These are phyloP conservation scores for Rosalia funebris DNA, from an alignment of 2,888 invertebrate species.

Conservation along the genomic window DNA sequence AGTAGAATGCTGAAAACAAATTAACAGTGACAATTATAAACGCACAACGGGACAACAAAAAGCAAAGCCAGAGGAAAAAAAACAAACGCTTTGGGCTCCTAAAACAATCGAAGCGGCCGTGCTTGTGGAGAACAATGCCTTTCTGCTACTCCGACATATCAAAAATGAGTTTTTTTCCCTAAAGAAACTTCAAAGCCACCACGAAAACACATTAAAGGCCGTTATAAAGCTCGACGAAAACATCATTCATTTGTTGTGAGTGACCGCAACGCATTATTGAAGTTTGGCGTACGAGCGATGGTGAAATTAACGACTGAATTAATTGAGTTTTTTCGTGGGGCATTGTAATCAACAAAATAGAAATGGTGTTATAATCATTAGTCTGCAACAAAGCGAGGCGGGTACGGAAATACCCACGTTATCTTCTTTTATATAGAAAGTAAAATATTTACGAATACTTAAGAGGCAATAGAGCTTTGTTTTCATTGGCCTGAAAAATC, in stretches of 20 bases:
- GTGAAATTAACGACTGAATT: slow-evolving; percentile 18
- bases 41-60: slow-evolving; percentile 13
- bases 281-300: slow-evolving; percentile 9
- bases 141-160: slow-evolving; percentile 18
- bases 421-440: too few relatives aligned
- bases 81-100: slow-evolving; percentile 19
- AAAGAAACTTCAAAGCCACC: slow-evolving; percentile 17
- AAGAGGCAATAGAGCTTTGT: too few relatives aligned
- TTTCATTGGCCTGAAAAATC: too few relatives aligned
- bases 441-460: too few relatives aligned
- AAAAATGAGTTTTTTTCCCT: slow-evolving; percentile 14
- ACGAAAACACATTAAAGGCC: slow-evolving; percentile 22
- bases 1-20: slow-evolving; percentile 14
- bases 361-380: slow-evolving; percentile 18
- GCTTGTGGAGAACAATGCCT: slow-evolving; percentile 19
- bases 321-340: slow-evolving; percentile 21
- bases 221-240: neutral
- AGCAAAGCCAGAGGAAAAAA: slow-evolving; percentile 18
- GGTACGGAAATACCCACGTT: too few relatives aligned
- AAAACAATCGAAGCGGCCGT: slow-evolving; percentile 19
- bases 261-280: slow-evolving; percentile 20
- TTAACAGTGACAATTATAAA: slow-evolving; percentile 17
- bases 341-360: slow-evolving; percentile 5
- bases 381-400: slow-evolving; percentile 5
- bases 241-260: slow-evolving; percentile 15